Evolutionary conservation across 2,113 vertebrate genomes (phyloP).

Genomic region (Rafetus swinhoei): DNA sequence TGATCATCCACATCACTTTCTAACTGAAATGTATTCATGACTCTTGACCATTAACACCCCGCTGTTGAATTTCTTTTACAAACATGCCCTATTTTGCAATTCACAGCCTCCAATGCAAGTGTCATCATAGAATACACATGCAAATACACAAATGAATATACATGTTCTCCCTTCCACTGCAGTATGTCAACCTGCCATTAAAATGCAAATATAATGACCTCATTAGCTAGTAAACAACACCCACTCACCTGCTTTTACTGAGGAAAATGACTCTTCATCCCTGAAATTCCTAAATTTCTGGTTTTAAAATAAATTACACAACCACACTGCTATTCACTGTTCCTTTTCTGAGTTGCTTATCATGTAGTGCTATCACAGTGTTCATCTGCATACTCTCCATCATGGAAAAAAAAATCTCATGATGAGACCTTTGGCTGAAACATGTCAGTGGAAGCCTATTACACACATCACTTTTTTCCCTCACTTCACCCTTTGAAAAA

Average conservation of each 20-base stretch:
- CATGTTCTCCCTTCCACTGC: constrained; percentile 57
- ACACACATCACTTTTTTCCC: constrained; percentile 42
- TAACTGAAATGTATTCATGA: constrained; percentile 35
- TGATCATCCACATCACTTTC: not conserved
- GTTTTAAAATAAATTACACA: not conserved
- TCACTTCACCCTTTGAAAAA: not conserved
- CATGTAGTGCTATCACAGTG: constrained; percentile 29
- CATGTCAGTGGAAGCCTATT: constrained; percentile 26
- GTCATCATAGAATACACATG: constrained; percentile 78
- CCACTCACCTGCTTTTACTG: constrained; percentile 66
- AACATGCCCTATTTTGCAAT: constrained; percentile 60
- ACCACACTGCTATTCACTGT: not conserved
- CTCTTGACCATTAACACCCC: constrained; percentile 52
- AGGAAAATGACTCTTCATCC: constrained; percentile 16
- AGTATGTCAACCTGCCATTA: constrained; percentile 79
- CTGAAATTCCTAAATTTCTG: constrained; percentile 31
- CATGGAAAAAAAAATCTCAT: constrained; percentile 8
- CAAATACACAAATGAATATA: constrained; percentile 76
- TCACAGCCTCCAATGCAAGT: constrained; percentile 66
- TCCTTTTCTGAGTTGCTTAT: not conserved
- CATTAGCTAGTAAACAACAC: constrained; percentile 76
- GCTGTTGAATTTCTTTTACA: constrained; percentile 54
- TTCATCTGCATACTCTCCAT: constrained; percentile 28
- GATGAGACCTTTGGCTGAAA: constrained; percentile 50
- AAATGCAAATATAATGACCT: constrained; percentile 82